Evolutionary conservation across 1,140 invertebrate genomes (phyloP).

Genomic region (Drosophila lacertosa): DNA sequence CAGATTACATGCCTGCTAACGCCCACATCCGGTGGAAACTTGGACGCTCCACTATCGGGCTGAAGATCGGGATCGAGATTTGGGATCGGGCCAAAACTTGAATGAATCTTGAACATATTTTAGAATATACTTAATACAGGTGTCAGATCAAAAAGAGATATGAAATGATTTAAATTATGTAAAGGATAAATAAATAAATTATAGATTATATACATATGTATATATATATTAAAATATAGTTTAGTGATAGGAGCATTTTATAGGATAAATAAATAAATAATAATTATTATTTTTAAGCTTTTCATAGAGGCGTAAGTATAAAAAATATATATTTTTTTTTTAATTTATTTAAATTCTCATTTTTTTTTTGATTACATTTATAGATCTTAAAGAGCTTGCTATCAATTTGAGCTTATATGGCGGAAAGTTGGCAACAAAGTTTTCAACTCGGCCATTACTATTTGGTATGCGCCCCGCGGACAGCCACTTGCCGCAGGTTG

Average conservation of each 20-base stretch:
- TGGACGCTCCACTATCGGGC: constrained; percentile 28
- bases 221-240: too few relatives aligned
- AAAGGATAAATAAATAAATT: neutral
- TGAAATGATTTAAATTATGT: neutral
- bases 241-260: too few relatives aligned
- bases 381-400: neutral
- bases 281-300: too few relatives aligned
- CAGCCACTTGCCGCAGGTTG: constrained; percentile 35
- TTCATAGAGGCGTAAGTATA: too few relatives aligned
- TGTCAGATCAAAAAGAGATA: too few relatives aligned
- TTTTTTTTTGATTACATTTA: too few relatives aligned
- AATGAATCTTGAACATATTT: constrained; percentile 25
- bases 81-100: constrained; percentile 17
- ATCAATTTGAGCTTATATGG: constrained; percentile 7
- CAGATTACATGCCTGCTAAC: constrained; percentile 83
- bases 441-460: constrained; percentile 12
- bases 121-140: constrained; percentile 5
- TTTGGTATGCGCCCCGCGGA: constrained; percentile 35
- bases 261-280: too few relatives aligned
- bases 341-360: too few relatives aligned
- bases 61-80: constrained; percentile 20
- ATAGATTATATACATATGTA: too few relatives aligned
- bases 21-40: constrained; percentile 76
- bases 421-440: constrained; percentile 5
- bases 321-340: too few relatives aligned